These are phyloP conservation scores for Callinectes sapidus DNA, from an alignment of 2,888 invertebrate genomes.

Conservation along the genomic window DNA sequence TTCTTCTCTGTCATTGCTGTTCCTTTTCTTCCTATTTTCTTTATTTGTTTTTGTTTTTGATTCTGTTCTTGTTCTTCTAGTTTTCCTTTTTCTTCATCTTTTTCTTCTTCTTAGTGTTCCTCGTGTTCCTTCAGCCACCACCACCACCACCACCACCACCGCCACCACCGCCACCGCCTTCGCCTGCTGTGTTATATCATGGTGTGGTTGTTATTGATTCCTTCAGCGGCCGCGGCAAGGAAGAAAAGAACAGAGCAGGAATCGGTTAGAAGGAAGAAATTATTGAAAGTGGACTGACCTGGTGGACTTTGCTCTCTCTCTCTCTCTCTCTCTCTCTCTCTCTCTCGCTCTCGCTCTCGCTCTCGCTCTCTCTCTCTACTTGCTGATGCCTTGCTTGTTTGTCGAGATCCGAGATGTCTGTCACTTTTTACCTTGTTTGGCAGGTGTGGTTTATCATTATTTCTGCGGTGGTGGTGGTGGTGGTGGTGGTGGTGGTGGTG, in stretches of 20 bases:
- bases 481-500: too few relatives aligned
- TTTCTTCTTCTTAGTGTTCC: too few relatives aligned
- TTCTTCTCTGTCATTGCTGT: too few relatives aligned
- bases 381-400: not conserved
- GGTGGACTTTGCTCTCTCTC: not conserved
- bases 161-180: not conserved
- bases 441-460: not conserved
- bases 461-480: not conserved
- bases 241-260: not conserved
- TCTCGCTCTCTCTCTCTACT: not conserved
- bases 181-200: not conserved
- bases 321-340: not conserved
- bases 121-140: not conserved
- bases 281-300: not conserved
- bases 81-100: too few relatives aligned
- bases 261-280: slow-evolving; percentile 7
- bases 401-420: not conserved
- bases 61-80: too few relatives aligned
- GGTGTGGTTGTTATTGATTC: not conserved
- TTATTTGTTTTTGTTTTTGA: too few relatives aligned
- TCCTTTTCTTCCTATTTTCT: too few relatives aligned
- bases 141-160: not conserved
- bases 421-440: not conserved
- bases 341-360: not conserved
- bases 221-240: not conserved